A percentile compares a stretch with the other conserved stretches of the same genome.
Evolutionary conservation across 92 coral and sea anemone genomes (phyloP).

Genomic region (Palythoa grandis): DNA sequence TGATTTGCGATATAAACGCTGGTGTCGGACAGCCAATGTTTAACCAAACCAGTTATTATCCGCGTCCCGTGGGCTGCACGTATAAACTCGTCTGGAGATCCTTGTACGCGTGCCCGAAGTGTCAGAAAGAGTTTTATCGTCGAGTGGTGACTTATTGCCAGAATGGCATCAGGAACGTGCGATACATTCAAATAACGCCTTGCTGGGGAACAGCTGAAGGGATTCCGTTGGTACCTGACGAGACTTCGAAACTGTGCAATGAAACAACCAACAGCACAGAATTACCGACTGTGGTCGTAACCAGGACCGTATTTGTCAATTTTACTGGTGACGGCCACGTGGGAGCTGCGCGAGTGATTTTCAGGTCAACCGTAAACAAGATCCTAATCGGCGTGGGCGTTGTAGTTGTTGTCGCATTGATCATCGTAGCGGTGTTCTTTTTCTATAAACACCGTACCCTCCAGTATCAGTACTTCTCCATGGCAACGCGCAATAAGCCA

Average conservation of each 20-base stretch:
- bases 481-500: constrained; percentile 78
- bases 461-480: constrained; percentile 71
- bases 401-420: constrained; percentile 54
- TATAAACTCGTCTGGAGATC: constrained; percentile 77
- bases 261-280: constrained; percentile 32
- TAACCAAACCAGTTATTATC: constrained; percentile 54
- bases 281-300: constrained; percentile 31
- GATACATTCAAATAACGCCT: constrained; percentile 53
- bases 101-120: constrained; percentile 86
- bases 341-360: constrained; percentile 4
- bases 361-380: constrained; percentile 48
- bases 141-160: constrained; percentile 62
- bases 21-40: constrained; percentile 73
- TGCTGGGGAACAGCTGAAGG: constrained; percentile 75
- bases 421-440: constrained; percentile 67
- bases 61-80: constrained; percentile 34
- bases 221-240: neutral
- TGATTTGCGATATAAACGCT: constrained; percentile 72
- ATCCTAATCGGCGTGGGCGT: constrained; percentile 84
- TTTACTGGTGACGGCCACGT: neutral
- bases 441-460: constrained; percentile 74
- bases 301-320: neutral
- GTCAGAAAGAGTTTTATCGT: constrained; percentile 57
- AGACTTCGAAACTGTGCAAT: constrained; percentile 13
- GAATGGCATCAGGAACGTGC: constrained; percentile 66